These are phyloP conservation scores for Nesometra sesokonis DNA, from an alignment of 35 echinoderm and acorn worm genomes.

Conservation along the genomic window DNA sequence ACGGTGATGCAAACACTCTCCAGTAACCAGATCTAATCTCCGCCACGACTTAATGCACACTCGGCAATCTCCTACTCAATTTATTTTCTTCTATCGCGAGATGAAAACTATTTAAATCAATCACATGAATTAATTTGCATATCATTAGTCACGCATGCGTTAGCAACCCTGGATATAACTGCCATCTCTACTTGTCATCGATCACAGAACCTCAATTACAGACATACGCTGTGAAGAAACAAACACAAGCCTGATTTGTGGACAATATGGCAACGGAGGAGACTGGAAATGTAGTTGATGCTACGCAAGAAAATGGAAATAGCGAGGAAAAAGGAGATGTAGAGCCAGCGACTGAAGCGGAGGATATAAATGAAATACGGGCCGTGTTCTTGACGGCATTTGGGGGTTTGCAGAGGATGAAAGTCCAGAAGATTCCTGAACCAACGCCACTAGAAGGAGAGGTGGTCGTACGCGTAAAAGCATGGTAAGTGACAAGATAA, in stretches of 20 bases:
- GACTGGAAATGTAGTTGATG: background rate
- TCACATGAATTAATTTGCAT: background rate
- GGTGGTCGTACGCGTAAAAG: constrained; percentile 39
- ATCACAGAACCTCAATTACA: background rate
- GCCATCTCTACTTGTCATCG: background rate
- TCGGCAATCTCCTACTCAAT: background rate
- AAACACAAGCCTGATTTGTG: background rate
- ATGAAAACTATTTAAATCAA: background rate
- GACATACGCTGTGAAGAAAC: background rate
- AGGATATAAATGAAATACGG: constrained; percentile 29
- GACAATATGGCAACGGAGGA: background rate
- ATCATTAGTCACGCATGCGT: background rate
- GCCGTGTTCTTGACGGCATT: constrained; percentile 30
- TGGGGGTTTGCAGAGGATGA: constrained; percentile 18
- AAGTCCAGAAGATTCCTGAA: constrained; percentile 31
- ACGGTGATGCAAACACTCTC: no score
- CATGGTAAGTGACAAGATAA: constrained; percentile 25
- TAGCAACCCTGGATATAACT: background rate
- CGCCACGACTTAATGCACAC: background rate
- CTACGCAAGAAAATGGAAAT: background rate
- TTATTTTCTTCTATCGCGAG: background rate
- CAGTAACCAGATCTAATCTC: background rate
- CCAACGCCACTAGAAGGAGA: constrained; percentile 35
- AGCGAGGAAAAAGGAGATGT: background rate
- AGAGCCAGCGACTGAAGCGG: background rate